These are phyloP conservation scores for Ariolimax columbianus DNA, from an alignment of 2,888 invertebrate species.

Conservation along the genomic window DNA sequence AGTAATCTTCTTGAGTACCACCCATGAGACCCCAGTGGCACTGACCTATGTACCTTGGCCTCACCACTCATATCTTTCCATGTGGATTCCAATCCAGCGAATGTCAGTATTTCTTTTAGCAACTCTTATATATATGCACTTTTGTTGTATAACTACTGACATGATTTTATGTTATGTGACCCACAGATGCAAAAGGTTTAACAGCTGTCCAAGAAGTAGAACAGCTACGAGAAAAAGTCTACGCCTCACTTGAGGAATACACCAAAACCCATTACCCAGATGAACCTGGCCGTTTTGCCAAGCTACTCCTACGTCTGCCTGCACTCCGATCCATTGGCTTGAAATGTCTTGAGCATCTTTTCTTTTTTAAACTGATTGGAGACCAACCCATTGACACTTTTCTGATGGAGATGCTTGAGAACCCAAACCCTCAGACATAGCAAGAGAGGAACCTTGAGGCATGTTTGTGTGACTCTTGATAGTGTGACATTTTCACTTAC, in stretches of 20 bases:
- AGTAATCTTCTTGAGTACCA: too few relatives aligned
- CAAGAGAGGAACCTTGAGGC: too few relatives aligned
- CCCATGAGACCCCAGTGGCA: too few relatives aligned
- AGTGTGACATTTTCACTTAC: too few relatives aligned
- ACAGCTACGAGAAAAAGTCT: conserved; percentile 93
- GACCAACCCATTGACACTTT: conserved; percentile 91
- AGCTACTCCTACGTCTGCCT: conserved; percentile 84
- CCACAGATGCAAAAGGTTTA: conserved; percentile 90
- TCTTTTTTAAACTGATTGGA: conserved; percentile 94
- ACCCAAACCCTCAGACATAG: conserved; percentile 60
- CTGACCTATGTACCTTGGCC: too few relatives aligned
- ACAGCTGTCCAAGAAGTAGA: conserved; percentile 83
- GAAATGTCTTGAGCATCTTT: conserved; percentile 95
- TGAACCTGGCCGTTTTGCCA: conserved; percentile 96
- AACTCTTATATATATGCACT: too few relatives aligned
- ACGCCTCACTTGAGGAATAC: conserved; percentile 96
- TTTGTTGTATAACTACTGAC: not conserved
- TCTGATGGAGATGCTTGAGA: conserved; percentile 78
- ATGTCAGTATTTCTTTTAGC: too few relatives aligned
- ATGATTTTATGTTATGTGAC: not conserved
- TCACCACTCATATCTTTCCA: too few relatives aligned
- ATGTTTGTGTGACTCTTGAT: too few relatives aligned
- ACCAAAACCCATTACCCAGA: conserved; percentile 91
- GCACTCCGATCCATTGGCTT: conserved; percentile 81
- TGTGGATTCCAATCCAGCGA: too few relatives aligned